A percentile compares a stretch with the other conserved stretches of the same genome.
phyloP scores from a whole-genome alignment of 2,888 invertebrate species.

The Rhogogaster chlorosoma region DNA sequence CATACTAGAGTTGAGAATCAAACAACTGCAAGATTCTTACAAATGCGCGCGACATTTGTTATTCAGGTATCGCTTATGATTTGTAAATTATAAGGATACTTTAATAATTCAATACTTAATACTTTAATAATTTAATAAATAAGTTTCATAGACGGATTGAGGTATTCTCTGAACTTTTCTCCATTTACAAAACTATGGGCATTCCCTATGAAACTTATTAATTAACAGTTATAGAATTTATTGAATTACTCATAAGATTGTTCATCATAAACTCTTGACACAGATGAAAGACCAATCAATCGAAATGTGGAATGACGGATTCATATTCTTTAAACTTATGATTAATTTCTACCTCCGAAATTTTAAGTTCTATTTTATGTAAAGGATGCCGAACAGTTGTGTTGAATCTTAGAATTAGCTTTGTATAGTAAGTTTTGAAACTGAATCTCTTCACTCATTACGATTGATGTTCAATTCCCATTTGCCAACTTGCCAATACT shows the following conservation, averaged over 20 bases:
- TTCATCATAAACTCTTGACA: slow-evolving; percentile 38
- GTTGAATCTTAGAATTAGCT: not conserved
- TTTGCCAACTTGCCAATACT: slow-evolving; percentile 67
- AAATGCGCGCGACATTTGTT: not conserved
- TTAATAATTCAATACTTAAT: too few species aligned
- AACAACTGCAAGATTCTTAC: not conserved
- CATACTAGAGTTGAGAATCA: not conserved
- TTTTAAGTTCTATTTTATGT: not conserved
- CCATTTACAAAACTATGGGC: not conserved
- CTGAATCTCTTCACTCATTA: not conserved
- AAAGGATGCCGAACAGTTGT: not conserved
- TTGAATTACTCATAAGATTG: not conserved
- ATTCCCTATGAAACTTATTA: slow-evolving; percentile 35
- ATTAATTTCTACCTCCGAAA: not conserved
- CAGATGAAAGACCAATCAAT: not conserved
- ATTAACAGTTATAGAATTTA: slow-evolving; percentile 1
- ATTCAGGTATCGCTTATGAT: slow-evolving; percentile 2
- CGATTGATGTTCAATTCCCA: slow-evolving; percentile 50
- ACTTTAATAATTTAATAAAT: slow-evolving; percentile 22
- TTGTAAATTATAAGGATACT: not conserved
- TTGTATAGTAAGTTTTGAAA: slow-evolving; percentile 4
- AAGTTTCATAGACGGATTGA: slow-evolving; percentile 7
- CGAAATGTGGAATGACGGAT: not conserved
- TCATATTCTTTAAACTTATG: not conserved
- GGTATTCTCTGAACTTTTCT: not conserved